Conservation (phyloP, 2,797 vertebrate genomes). For the Melanotaenia parkinsoni region DNA sequence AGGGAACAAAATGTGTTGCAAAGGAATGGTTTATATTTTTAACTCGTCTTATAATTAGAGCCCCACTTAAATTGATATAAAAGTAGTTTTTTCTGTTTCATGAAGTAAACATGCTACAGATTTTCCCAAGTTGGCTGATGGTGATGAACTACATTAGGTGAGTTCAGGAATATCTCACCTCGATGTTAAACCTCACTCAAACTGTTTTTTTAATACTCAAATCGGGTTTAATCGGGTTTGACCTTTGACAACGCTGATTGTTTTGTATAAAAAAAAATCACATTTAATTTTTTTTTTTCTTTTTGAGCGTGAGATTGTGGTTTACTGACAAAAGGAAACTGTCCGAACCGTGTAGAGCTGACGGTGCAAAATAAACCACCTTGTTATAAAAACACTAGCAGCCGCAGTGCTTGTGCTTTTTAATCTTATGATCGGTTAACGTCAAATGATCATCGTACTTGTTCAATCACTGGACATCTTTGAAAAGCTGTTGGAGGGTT, state of each 20-base stretch:
- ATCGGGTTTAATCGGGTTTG: not conserved
- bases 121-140: too few relatives aligned
- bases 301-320: not conserved
- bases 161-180: too few relatives aligned
- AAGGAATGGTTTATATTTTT: not conserved
- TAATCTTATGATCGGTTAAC: not conserved
- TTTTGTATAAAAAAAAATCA: not conserved
- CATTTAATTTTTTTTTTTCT: too few relatives aligned
- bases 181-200: too few relatives aligned
- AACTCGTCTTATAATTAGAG: too few relatives aligned
- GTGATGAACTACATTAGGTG: too few relatives aligned
- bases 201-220: too few relatives aligned
- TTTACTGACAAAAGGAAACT: not conserved
- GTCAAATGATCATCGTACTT: not conserved
- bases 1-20: not conserved
- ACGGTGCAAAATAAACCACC: constrained; percentile 15
- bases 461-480: constrained; percentile 9
- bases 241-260: not conserved
- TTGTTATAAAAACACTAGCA: not conserved
- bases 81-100: too few relatives aligned
- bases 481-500: constrained; percentile 5
- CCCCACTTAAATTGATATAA: too few relatives aligned
- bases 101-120: too few relatives aligned
- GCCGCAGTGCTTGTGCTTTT: too few relatives aligned
- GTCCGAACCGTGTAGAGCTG: not conserved